A percentile compares a stretch with the other conserved stretches of the same genome.
phyloP scores from a whole-genome alignment of 2,888 invertebrate species.

The Venusia cambrica region DNA sequence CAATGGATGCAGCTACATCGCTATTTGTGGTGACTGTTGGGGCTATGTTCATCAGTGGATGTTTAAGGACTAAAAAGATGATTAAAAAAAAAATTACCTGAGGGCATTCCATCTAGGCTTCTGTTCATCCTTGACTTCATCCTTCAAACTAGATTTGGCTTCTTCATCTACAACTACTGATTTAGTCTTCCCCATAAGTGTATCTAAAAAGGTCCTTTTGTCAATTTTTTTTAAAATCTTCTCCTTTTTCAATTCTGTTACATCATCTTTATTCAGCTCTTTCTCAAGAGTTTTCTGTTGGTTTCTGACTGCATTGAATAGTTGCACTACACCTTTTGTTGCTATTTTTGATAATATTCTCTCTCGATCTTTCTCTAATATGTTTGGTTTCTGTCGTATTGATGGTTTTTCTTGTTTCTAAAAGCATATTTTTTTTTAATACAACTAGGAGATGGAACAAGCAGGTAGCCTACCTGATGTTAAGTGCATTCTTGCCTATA shows the following conservation, averaged over 20 bases:
- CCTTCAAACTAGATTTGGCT: conserved; percentile 50
- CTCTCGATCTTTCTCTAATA: conserved; percentile 89
- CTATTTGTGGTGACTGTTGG: too few relatives aligned
- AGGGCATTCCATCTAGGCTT: conserved; percentile 83
- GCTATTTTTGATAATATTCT: conserved; percentile 89
- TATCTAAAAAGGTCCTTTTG: conserved; percentile 88
- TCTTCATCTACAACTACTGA: conserved; percentile 75
- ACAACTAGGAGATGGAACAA: too few relatives aligned
- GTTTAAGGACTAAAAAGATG: too few relatives aligned
- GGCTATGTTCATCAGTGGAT: too few relatives aligned
- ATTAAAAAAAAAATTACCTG: conserved; percentile 44
- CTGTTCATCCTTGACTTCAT: conserved; percentile 63
- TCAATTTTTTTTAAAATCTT: conserved; percentile 88
- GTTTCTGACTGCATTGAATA: conserved; percentile 93
- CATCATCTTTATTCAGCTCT: conserved; percentile 86
- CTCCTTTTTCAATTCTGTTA: conserved; percentile 88
- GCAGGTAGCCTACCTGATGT: too few relatives aligned
- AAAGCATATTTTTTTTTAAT: conserved; percentile 41
- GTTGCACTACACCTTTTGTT: conserved; percentile 94
- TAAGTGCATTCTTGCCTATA: too few relatives aligned
- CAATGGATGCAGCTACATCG: too few relatives aligned
- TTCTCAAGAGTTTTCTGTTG: conserved; percentile 90
- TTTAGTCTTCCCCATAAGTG: conserved; percentile 86
- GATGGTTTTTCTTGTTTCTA: conserved; percentile 83
- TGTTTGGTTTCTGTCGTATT: conserved; percentile 87